Conservation (phyloP, 2,888 invertebrate species). For the Acleris sparsana region DNA sequence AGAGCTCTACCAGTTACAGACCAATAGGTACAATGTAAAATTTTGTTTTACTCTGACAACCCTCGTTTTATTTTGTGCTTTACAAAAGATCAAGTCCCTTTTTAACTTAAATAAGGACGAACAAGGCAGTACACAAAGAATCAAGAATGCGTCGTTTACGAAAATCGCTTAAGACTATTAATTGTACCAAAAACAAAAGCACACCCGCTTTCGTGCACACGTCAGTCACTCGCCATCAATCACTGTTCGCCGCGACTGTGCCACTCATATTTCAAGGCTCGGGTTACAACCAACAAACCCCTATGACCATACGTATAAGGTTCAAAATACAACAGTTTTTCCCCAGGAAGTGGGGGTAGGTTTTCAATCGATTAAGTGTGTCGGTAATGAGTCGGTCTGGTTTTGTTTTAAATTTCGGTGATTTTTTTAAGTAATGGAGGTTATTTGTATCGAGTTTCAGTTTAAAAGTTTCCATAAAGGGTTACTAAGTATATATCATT, state of each 20-base stretch:
- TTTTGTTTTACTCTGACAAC: too few species aligned
- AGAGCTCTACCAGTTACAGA: too few species aligned
- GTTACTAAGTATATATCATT: too few species aligned
- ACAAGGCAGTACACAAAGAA: too few species aligned
- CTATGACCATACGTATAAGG: conserved; percentile 16
- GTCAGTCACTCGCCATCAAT: conserved; percentile 36
- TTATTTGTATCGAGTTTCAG: conserved; percentile 19
- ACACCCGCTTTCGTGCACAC: conserved; percentile 37
- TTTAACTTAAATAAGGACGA: too few species aligned
- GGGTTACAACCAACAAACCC: conserved; percentile 11
- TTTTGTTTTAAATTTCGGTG: conserved; percentile 34
- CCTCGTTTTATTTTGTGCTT: too few species aligned
- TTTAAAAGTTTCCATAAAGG: neutral
- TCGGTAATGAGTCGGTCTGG: conserved; percentile 30
- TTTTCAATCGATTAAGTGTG: conserved; percentile 35
- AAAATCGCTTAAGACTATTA: neutral
- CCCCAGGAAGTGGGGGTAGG: conserved; percentile 18
- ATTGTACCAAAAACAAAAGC: conserved; percentile 16
- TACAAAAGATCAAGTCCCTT: too few species aligned
- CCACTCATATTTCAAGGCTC: conserved; percentile 35
- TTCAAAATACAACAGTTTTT: neutral
- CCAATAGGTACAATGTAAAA: too few species aligned
- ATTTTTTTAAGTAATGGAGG: conserved; percentile 22
- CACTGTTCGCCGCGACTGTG: conserved; percentile 34
- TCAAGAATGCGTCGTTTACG: neutral